Evolutionary conservation across 2,888 invertebrate genomes (phyloP).

Genomic region (Limnephilus lunatus): DNA sequence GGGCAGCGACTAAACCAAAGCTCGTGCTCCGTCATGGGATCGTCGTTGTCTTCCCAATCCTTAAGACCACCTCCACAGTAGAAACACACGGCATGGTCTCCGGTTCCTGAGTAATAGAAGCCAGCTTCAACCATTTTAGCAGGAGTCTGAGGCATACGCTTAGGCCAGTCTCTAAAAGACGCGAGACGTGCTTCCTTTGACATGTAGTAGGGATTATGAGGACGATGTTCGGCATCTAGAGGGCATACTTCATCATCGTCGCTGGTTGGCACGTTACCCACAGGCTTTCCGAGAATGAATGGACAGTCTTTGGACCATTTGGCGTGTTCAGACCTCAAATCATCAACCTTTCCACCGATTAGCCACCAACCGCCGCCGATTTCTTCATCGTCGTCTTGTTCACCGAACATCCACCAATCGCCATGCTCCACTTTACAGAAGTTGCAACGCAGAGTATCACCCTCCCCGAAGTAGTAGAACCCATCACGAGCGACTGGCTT

Average conservation of each 20-base stretch:
- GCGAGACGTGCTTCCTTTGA: constrained; percentile 83
- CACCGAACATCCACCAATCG: constrained; percentile 79
- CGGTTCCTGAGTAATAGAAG: constrained; percentile 92
- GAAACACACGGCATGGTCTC: constrained; percentile 94
- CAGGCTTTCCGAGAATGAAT: constrained; percentile 81
- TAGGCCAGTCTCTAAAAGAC: constrained; percentile 89
- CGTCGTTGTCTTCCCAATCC: constrained; percentile 94
- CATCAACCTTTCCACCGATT: constrained; percentile 77
- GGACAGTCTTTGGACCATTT: constrained; percentile 90
- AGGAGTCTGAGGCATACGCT: constrained; percentile 87
- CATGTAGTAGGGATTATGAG: constrained; percentile 78
- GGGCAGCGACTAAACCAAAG: constrained; percentile 94
- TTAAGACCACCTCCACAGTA: constrained; percentile 95
- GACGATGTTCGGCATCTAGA: constrained; percentile 73
- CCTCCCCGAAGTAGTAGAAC: constrained; percentile 87
- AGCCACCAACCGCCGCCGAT: not conserved
- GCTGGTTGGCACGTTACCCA: constrained; percentile 80
- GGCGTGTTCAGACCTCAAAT: constrained; percentile 87
- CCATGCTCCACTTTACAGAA: constrained; percentile 89
- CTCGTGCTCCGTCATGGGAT: constrained; percentile 97
- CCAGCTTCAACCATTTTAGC: constrained; percentile 91
- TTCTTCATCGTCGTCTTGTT: not conserved
- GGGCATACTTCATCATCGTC: constrained; percentile 69
- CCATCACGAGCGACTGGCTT: constrained; percentile 86
- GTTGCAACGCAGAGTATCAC: constrained; percentile 88